Evolutionary conservation across 2,888 invertebrate genomes (phyloP).

Genomic region (Drosophila vallismaia): DNA sequence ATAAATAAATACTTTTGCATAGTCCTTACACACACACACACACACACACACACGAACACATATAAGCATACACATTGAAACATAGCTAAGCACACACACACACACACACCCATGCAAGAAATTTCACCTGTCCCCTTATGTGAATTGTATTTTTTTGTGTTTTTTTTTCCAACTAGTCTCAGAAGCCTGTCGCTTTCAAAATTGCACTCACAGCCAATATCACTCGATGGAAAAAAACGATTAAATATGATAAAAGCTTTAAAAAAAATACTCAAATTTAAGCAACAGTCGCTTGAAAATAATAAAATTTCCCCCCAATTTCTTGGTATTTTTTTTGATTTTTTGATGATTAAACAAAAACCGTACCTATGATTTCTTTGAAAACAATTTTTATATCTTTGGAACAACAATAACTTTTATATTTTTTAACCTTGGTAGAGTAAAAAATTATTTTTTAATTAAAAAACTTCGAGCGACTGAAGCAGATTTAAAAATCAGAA

Average conservation of each 20-base stretch:
- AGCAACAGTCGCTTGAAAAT: slow-evolving; percentile 17
- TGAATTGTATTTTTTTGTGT: slow-evolving; percentile 4
- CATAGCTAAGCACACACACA: slow-evolving; percentile 37
- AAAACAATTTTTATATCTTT: background rate
- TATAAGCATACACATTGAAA: slow-evolving; percentile 13
- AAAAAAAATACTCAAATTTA: background rate
- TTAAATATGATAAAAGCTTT: background rate
- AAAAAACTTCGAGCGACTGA: slow-evolving; percentile 20
- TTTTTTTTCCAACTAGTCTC: slow-evolving; percentile 27
- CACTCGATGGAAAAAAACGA: slow-evolving; percentile 13
- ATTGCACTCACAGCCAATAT: slow-evolving; percentile 33
- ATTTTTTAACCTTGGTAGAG: background rate
- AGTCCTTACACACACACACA: slow-evolving; percentile 52
- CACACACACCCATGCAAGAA: slow-evolving; percentile 29
- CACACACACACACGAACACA: slow-evolving; percentile 4
- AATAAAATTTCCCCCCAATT: background rate
- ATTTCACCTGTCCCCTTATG: slow-evolving; percentile 17
- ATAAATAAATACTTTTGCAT: slow-evolving; percentile 62
- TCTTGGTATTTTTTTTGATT: background rate
- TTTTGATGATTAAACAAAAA: background rate
- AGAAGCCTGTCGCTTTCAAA: slow-evolving; percentile 41
- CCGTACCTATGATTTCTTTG: background rate
- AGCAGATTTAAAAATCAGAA: background rate
- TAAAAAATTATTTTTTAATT: background rate
- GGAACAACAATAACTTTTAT: background rate